Evolutionary conservation across 30 jellyfish, hydroid and myxozoan species (phyloP).

Genomic region (Morbakka virulenta): DNA sequence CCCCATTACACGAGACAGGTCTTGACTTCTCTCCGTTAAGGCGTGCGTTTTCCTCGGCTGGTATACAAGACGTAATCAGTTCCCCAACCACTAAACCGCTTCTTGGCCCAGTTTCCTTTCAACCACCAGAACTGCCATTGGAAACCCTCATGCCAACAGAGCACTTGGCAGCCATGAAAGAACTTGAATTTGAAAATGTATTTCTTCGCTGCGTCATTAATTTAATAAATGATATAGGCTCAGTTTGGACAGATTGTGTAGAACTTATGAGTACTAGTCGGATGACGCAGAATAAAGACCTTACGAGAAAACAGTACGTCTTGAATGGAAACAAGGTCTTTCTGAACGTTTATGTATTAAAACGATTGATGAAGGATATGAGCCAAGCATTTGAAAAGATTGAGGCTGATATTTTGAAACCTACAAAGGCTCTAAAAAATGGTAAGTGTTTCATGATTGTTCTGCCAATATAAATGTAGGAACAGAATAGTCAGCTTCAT

Average conservation of each 20-base stretch:
- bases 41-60: too few species aligned
- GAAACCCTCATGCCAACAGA: constrained; percentile 67
- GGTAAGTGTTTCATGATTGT: constrained; percentile 30
- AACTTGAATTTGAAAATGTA: constrained; percentile 2
- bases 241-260: too few species aligned
- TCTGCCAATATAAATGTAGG: too few species aligned
- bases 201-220: constrained; percentile 25
- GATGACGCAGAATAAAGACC: too few species aligned
- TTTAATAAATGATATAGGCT: too few species aligned
- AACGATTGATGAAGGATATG: constrained; percentile 7
- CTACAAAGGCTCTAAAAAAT: constrained; percentile 61
- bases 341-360: too few species aligned
- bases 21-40: too few species aligned
- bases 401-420: constrained; percentile 32
- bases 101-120: constrained; percentile 47
- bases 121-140: constrained; percentile 68
- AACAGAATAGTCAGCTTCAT: too few species aligned
- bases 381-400: constrained; percentile 24
- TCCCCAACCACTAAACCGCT: neutral
- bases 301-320: too few species aligned
- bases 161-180: constrained; percentile 54
- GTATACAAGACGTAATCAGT: neutral
- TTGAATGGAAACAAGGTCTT: too few species aligned
- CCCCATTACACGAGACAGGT: neutral
- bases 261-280: too few species aligned